Base-by-base conservation (phyloP, 2,113 vertebrate species). In the Aleadryas rufinucha region DNA sequence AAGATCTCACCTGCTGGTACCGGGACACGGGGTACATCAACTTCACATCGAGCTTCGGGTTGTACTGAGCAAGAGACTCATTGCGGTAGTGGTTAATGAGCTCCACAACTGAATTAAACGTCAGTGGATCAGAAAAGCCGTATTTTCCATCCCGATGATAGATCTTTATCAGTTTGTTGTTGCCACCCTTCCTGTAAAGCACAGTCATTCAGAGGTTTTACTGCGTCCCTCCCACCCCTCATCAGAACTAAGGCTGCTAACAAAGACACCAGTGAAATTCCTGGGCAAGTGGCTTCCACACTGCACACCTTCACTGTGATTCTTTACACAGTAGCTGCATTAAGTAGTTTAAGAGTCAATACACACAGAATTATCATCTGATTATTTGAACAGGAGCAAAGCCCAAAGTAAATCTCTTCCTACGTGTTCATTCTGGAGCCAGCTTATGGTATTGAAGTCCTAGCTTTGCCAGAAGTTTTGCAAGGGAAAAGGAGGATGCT, bases 161-260 rank as follows among this genome's bases (percentile, higher is more conserved):
- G 95, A 99, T 99, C 98, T 99, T 99, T 90, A 99, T 99, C 96
- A 99, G 97, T 57, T 99, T 99, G 97, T 99, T 99, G 97, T 99
- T 99, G 75, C 99, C 99, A 60, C 99, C 99, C 97, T 99, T 99
- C 98, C 99, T 99, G 97, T 79, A 97, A 98, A 96, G 74, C 41
- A 98, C 14, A 87, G 49, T 22, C 59, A n/a, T 77, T 93, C 10
- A 84, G 89, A 95, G 59, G 33, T 80, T 89, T 92, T 64, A 30
- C 50, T 39, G 53, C 14, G 59, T 39, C 74, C 31, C 49, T 92
- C 74, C 76, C 59, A 63, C 16, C 52, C 63, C 83, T 72, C 41
- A 81, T 17, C 75, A 77, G 44, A 22, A 8, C 30, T 5, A 33
- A 15, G 20, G 53, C 75, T 61, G 79, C 59, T 76, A 47, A 88